phyloP scores from a whole-genome alignment of 1,140 invertebrate genomes.

The Spodoptera litura region DNA sequence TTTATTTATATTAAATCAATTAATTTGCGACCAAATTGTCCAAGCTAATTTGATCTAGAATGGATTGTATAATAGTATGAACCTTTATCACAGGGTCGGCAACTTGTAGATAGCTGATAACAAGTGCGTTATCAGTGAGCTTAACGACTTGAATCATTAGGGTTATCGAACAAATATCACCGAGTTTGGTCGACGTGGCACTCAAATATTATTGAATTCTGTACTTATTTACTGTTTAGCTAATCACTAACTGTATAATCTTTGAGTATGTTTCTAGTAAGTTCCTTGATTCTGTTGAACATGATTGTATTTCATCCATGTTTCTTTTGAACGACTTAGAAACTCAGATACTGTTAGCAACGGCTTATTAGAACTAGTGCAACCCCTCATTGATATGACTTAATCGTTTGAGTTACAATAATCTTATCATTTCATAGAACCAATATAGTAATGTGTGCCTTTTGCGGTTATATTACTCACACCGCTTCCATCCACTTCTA shows the following conservation, averaged over 20 bases:
- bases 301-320: too few relatives aligned
- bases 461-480: not conserved
- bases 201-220: not conserved
- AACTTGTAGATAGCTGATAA: conserved; percentile 14
- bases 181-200: not conserved
- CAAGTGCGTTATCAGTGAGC: not conserved
- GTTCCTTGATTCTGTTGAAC: too few relatives aligned
- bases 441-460: not conserved
- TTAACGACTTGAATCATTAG: conserved; percentile 39
- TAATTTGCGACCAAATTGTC: too few relatives aligned
- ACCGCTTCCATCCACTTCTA: not conserved
- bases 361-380: not conserved
- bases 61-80: not conserved
- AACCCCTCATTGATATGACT: conserved; percentile 1
- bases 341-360: not conserved
- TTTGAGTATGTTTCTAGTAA: not conserved
- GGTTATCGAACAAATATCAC: conserved; percentile 33
- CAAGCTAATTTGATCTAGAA: too few relatives aligned
- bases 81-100: conserved; percentile 5
- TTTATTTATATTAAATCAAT: too few relatives aligned
- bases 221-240: not conserved
- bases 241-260: not conserved
- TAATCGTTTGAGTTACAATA: not conserved
- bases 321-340: not conserved
- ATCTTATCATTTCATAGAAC: conserved; percentile 14